Base-by-base conservation (phyloP, 2,113 vertebrate species). In the Procavia capensis region DNA sequence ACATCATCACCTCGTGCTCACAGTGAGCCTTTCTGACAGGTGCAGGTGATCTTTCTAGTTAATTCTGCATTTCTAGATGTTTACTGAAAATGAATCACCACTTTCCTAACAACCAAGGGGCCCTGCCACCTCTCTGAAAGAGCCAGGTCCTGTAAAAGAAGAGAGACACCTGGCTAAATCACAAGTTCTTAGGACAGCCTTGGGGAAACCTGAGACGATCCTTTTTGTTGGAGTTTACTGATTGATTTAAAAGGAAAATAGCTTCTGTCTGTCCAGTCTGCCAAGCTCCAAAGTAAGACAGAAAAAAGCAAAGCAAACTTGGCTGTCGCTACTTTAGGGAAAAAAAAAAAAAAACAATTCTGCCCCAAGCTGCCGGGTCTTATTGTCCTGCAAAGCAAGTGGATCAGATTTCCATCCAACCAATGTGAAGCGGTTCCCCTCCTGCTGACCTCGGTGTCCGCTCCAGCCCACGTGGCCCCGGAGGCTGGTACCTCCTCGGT, bases 401-500 rank as follows among this genome's bases (percentile, higher is more conserved):
- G 43, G 7, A 59, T 88, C 68, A 43, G 66, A 85, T 34, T 86
- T 27, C 75, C 74, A 41, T n/a, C 80, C 92, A n/a, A 82, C 89
- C 82, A 85, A 91, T 1, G 47, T 17, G 25, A 16, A 47, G n/a
- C 36, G 24, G 41, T 84, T 95, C 72, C 89, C 80, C 36, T 88
- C 47, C 61, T 43, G 86, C 70, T 81, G 75, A 91, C 79, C 74
- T 66, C 43, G 1, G 81, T 27, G n/a, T 41, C 57, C 0, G 5
- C 72, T 80, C 54, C 97, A 66, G 61, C 54, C 66, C 92, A 88
- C 29, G 70, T 96, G 82, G 93, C 45, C 47, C 91, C 34, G 59
- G 45, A 78, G 45, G 3, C 83, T 66, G 66, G 85, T 80, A 93
- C 83, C 79, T 91, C 93, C 78, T 84, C 70, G 13, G 64, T 9